phyloP scores from a whole-genome alignment of 2,797 vertebrate genomes.

The Anguilla marmorata region DNA sequence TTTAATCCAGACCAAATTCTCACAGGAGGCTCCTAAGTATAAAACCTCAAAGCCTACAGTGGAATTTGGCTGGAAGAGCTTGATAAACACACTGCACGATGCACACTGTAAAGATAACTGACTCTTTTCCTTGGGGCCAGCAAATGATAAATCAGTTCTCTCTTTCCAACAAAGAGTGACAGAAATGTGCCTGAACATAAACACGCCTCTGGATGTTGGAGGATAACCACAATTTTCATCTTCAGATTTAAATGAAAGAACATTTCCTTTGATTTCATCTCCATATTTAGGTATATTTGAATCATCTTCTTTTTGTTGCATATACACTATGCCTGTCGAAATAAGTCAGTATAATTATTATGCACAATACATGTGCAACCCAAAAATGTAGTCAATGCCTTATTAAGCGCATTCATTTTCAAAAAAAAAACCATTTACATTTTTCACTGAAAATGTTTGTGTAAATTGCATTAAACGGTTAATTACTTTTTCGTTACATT shows the following conservation, averaged over 20 bases:
- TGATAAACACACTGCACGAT: neutral
- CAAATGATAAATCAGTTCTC: neutral
- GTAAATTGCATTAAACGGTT: neutral
- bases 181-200: neutral
- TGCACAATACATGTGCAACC: neutral
- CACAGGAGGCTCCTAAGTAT: neutral
- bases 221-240: neutral
- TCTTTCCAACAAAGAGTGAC: neutral
- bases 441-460: conserved; percentile 3
- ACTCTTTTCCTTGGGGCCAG: neutral
- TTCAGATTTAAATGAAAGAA: neutral
- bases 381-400: neutral
- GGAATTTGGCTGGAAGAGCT: neutral
- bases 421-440: neutral
- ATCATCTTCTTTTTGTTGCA: neutral
- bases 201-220: neutral
- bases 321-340: conserved; percentile 1
- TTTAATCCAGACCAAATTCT: neutral
- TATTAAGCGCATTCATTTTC: neutral
- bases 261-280: neutral
- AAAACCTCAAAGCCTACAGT: neutral
- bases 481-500: neutral
- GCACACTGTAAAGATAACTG: neutral
- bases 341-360: neutral
- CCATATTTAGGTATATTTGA: neutral